Base-by-base conservation (phyloP, 2,888 invertebrate species). In the Epistrophe eligans region DNA sequence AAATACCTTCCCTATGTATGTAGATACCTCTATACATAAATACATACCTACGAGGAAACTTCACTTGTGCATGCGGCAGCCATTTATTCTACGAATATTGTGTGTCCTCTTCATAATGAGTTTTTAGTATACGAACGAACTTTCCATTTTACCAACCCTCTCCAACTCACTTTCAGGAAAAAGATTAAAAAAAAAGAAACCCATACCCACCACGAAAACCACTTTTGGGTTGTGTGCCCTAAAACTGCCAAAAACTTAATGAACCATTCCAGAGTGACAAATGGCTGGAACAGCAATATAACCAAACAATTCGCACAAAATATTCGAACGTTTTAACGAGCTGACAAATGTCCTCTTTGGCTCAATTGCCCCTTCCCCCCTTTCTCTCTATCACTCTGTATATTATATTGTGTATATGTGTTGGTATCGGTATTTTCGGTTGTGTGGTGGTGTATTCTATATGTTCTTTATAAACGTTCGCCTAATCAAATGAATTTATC, bases 191-290 rank as follows among this genome's bases (percentile, higher is more conserved):
- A 17, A 52, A 50, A 52, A 9, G 40, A 24, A 19, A 17, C 40
- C 40, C 48, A 64, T 4, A 28, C 55, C 55, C 62, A 28, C 57
- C 57, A 67, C 77, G 13, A 71, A 43, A 77, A 77, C 66, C 58
- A 58, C 74, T 80, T 32, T 70, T 67, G 48, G 55, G 66, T 60
- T 55, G 70, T 81, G 77, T 82, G 77, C 82, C 73, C 85, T 79
- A 82, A 82, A 87, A 82, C 82, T 87, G 82, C 74, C 85, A 87
- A 87, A 87, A 87, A 87, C 85, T 87, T 82, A 87, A 87, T 87
- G 85, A 82, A 82, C 85, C 85, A 82, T 87, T 82, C 74, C 82
- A 19, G 82, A 87, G 85, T 87, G 85, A 87, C 85, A 87, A 87
- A 87, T 87, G 82, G 82, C 74, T 79, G 40, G 77, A 87, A 71